A percentile compares a stretch with the other conserved stretches of the same genome.
These are phyloP conservation scores for Taeniopygia guttata DNA, from an alignment of 2,797 vertebrate genomes.

Conservation along the genomic window DNA sequence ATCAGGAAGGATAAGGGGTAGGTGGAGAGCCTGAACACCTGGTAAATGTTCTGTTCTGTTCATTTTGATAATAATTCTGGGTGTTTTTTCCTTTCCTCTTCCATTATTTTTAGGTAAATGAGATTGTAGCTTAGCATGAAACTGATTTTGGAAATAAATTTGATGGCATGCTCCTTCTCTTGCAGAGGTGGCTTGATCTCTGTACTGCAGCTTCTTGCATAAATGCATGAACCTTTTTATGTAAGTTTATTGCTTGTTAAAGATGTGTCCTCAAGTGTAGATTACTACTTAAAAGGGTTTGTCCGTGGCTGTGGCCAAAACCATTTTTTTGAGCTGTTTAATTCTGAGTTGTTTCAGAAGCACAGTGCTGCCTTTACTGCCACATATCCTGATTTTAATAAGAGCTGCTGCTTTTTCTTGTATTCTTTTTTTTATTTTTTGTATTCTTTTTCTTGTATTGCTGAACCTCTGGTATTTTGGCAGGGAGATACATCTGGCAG, in stretches of 20 bases:
- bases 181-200: neutral
- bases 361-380: neutral
- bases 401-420: neutral
- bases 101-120: slow-evolving; percentile 25
- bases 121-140: slow-evolving; percentile 18
- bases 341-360: neutral
- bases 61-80: slow-evolving; percentile 15
- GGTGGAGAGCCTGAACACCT: neutral
- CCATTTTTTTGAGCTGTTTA: neutral
- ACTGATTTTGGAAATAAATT: neutral
- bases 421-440: neutral
- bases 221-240: neutral
- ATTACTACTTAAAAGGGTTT: neutral
- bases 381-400: neutral
- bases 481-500: neutral
- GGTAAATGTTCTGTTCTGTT: slow-evolving; percentile 22
- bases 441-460: neutral
- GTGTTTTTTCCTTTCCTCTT: neutral
- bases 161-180: neutral
- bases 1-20: neutral
- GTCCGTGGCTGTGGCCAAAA: neutral
- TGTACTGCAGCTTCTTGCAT: neutral
- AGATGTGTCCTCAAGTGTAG: neutral
- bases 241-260: neutral
- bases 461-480: neutral